These are phyloP conservation scores for Gryllus longicercus DNA, from an alignment of 2,888 invertebrate species.

Conservation along the genomic window DNA sequence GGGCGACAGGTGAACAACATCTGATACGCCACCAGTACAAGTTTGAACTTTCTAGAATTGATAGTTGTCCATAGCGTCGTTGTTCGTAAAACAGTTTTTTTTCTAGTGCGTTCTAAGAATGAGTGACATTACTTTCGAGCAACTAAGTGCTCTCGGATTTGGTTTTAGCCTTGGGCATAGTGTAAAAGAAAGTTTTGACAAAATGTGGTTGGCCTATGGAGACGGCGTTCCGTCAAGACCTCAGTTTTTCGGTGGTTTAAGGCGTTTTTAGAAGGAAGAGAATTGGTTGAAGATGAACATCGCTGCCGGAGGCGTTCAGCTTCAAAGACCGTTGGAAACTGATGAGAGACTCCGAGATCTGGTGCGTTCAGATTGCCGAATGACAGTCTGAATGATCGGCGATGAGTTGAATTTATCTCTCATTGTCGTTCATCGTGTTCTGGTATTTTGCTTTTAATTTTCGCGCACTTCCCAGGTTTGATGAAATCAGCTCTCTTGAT, in stretches of 20 bases:
- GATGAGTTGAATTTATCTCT: constrained; percentile 22
- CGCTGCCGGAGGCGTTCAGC: constrained; percentile 37
- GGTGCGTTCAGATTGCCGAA: constrained; percentile 37
- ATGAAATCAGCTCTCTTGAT: too few relatives aligned
- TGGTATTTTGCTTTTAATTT: neutral
- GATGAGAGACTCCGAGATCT: constrained; percentile 27
- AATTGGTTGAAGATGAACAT: constrained; percentile 36
- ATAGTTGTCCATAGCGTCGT: neutral
- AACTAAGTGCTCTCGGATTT: constrained; percentile 37
- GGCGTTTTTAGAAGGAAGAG: constrained; percentile 35
- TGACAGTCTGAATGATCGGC: constrained; percentile 20
- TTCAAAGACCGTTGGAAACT: constrained; percentile 37
- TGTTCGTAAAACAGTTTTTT: neutral
- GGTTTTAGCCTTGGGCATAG: constrained; percentile 38
- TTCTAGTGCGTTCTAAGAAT: constrained; percentile 25
- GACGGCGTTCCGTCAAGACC: constrained; percentile 29
- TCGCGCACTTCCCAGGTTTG: too few relatives aligned
- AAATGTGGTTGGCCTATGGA: neutral
- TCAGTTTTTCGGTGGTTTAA: constrained; percentile 34
- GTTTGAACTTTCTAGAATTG: neutral
- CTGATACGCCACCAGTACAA: neutral
- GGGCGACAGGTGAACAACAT: neutral
- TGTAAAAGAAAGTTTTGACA: neutral
- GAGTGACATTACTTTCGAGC: constrained; percentile 35
- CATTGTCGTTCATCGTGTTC: neutral